These are phyloP conservation scores for Mallateleia sp. DNA, from an alignment of 2,888 invertebrate genomes.

Conservation along the genomic window DNA sequence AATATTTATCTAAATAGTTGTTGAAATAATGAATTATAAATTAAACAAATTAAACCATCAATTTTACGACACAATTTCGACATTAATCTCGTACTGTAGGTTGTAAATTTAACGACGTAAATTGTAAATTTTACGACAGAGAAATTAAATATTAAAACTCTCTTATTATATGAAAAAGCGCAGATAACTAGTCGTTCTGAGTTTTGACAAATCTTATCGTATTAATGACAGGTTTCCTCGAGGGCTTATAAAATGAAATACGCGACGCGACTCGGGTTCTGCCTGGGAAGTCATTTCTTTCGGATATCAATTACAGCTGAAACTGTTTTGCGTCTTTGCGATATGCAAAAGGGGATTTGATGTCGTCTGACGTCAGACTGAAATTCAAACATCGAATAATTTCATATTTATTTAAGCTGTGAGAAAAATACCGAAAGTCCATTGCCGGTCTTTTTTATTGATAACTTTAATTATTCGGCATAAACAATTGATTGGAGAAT, in stretches of 20 bases:
- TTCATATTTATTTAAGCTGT: background rate
- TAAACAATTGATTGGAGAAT: too few relatives aligned
- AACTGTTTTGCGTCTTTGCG: conserved; percentile 42
- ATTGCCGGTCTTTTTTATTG: too few relatives aligned
- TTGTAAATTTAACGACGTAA: background rate
- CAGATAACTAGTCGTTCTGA: conserved; percentile 12
- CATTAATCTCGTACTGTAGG: background rate
- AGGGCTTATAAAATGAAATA: conserved; percentile 57
- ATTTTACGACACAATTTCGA: background rate
- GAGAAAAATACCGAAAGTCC: too few relatives aligned
- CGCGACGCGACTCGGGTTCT: conserved; percentile 37
- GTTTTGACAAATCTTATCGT: conserved; percentile 72
- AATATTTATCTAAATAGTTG: too few relatives aligned
- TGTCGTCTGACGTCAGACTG: conserved; percentile 26
- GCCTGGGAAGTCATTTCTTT: conserved; percentile 56
- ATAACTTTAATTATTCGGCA: too few relatives aligned
- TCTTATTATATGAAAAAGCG: background rate
- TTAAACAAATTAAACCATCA: too few relatives aligned
- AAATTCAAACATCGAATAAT: background rate
- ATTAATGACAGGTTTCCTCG: conserved; percentile 71
- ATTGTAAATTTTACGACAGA: background rate
- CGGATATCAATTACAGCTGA: conserved; percentile 51
- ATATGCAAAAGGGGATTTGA: conserved; percentile 32
- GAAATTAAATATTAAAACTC: background rate
- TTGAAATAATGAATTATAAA: too few relatives aligned